phyloP scores from a whole-genome alignment of 2,888 invertebrate genomes.

The Drosophila meridiana region DNA sequence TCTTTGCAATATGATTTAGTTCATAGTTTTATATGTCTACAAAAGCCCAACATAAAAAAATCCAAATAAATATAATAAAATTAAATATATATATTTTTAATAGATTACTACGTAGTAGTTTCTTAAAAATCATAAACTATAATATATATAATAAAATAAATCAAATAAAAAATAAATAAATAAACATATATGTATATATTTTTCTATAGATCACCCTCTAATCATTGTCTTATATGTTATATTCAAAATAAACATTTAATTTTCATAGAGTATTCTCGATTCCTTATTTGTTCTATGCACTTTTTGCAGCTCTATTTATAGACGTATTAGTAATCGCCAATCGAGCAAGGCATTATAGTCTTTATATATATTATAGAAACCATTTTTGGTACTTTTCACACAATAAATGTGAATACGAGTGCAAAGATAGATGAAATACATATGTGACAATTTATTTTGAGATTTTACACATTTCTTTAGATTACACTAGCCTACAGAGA shows the following conservation, averaged over 20 bases:
- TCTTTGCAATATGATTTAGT: background rate
- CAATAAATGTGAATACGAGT: slow-evolving; percentile 7
- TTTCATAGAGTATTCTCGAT: background rate
- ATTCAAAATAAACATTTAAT: background rate
- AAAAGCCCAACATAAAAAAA: background rate
- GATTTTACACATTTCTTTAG: background rate
- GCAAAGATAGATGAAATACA: slow-evolving; percentile 2
- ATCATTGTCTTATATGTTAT: background rate
- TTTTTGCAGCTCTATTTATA: slow-evolving; percentile 47
- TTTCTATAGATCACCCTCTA: no score
- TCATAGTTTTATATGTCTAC: background rate
- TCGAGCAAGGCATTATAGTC: slow-evolving; percentile 41
- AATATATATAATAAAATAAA: no score
- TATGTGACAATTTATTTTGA: slow-evolving; percentile 14
- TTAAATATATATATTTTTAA: background rate
- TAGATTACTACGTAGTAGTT: background rate
- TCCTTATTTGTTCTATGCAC: background rate
- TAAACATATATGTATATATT: no score
- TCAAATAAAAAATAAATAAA: no score
- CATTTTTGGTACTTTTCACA: slow-evolving; percentile 4
- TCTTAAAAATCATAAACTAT: no score
- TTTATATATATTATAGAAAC: slow-evolving; percentile 21
- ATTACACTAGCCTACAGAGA: background rate
- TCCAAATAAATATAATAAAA: background rate
- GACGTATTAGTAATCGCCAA: slow-evolving; percentile 59